A percentile compares a stretch with the other conserved stretches of the same genome.
Evolutionary conservation across 2,113 vertebrate species (phyloP).

Genomic region (Pyxicephalus adspersus): DNA sequence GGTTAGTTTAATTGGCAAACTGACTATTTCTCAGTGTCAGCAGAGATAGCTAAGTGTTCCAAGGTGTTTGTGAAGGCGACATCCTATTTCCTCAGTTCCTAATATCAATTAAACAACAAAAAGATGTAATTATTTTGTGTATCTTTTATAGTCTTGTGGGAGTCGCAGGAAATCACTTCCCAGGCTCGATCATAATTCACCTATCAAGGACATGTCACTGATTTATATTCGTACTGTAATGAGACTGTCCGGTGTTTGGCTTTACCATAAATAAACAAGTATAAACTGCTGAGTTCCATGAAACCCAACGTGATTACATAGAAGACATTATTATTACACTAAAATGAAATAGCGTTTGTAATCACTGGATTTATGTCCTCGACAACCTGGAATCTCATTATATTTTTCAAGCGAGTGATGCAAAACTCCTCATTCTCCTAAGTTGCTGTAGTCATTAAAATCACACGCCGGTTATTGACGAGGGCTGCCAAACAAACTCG

Average conservation of each 20-base stretch:
- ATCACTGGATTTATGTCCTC: conserved; percentile 64
- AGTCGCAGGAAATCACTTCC: conserved; percentile 67
- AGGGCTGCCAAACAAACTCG: conserved; percentile 8
- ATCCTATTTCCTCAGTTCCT: conserved; percentile 10
- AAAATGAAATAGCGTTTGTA: conserved; percentile 71
- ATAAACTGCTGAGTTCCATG: conserved; percentile 72
- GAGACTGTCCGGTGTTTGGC: conserved; percentile 79
- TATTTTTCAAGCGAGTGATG: conserved; percentile 53
- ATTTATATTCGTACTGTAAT: conserved; percentile 82
- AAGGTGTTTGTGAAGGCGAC: neutral
- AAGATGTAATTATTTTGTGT: conserved; percentile 65
- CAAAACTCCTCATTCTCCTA: conserved; percentile 53
- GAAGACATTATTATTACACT: conserved; percentile 75
- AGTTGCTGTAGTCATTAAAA: conserved; percentile 53
- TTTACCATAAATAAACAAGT: conserved; percentile 85
- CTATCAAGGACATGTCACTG: conserved; percentile 82
- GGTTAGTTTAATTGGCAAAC: conserved; percentile 4
- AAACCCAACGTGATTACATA: conserved; percentile 69
- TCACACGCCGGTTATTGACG: conserved; percentile 41
- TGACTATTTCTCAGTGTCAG: conserved; percentile 20
- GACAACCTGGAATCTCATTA: conserved; percentile 55
- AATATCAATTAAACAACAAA: conserved; percentile 50
- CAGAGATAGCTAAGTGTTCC: neutral
- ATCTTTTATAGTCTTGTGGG: conserved; percentile 70
- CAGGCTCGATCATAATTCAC: conserved; percentile 72